Conservation (phyloP, 92 coral and sea anemone species). For the Parazoanthus darwini region DNA sequence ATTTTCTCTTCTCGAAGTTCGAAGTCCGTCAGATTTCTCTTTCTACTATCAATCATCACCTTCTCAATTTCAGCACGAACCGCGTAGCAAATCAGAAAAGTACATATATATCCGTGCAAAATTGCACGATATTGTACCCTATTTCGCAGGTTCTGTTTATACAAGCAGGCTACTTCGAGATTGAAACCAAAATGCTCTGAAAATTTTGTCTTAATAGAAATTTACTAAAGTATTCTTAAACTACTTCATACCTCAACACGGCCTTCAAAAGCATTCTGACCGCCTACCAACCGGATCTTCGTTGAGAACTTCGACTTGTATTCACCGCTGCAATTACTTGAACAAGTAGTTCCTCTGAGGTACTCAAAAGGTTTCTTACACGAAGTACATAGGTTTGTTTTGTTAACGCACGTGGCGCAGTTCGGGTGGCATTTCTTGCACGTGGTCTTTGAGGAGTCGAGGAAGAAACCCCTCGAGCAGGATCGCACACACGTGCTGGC, state of each 20-base stretch:
- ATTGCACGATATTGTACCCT: too few relatives aligned
- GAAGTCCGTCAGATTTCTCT: too few relatives aligned
- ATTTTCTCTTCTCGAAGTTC: too few relatives aligned
- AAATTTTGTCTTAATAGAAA: too few relatives aligned
- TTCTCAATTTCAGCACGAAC: too few relatives aligned
- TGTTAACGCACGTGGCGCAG: constrained; percentile 71
- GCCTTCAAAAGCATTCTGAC: constrained; percentile 61
- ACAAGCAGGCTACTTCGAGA: too few relatives aligned
- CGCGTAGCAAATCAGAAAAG: too few relatives aligned
- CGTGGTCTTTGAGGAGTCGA: constrained; percentile 40
- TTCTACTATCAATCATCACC: too few relatives aligned
- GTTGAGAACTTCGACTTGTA: constrained; percentile 57
- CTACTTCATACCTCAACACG: constrained; percentile 68
- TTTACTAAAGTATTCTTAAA: neutral
- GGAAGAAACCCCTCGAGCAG: constrained; percentile 60
- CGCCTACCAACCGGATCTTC: constrained; percentile 56
- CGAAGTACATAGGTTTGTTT: constrained; percentile 61
- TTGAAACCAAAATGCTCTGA: too few relatives aligned
- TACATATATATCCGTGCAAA: too few relatives aligned
- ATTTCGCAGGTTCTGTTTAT: too few relatives aligned
- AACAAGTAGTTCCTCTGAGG: constrained; percentile 50
- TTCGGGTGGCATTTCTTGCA: constrained; percentile 55
- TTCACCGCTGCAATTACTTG: constrained; percentile 52
- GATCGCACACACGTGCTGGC: constrained; percentile 53
- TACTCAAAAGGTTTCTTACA: constrained; percentile 58